Percentiles rank a stretch among this genome's conserved stretches.
Evolutionary conservation across 1,140 invertebrate genomes (phyloP).

Genomic region (Plectus sambesii): DNA sequence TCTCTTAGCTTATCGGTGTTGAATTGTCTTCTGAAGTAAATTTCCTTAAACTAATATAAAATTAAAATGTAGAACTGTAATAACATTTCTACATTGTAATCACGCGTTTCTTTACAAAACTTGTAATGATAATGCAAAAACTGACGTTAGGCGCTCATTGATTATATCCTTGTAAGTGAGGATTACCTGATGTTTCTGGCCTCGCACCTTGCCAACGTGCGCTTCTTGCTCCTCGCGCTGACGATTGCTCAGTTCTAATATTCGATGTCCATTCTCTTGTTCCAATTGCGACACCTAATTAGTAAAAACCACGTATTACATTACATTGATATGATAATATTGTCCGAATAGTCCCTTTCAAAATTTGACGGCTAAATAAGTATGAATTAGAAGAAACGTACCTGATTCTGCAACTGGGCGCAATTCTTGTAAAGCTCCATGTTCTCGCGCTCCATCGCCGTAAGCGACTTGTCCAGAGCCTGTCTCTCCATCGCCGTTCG

Average conservation of each 20-base stretch:
- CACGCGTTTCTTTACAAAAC: no score
- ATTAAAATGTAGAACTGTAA: no score
- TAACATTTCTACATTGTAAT: no score
- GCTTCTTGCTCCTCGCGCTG: constrained; percentile 13
- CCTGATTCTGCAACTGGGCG: constrained; percentile 17
- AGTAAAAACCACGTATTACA: constrained; percentile 2
- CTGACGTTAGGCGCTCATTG: no score
- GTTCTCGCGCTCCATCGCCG: constrained; percentile 22
- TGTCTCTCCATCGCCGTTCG: constrained; percentile 16
- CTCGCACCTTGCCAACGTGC: no score
- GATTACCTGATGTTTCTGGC: no score
- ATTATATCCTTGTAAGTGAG: no score
- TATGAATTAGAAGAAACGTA: no score
- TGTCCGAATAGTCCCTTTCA: neutral
- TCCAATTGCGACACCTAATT: constrained; percentile 13
- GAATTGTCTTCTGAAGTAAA: neutral
- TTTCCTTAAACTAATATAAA: no score
- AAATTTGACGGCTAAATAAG: no score
- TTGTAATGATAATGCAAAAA: no score
- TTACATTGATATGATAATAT: neutral
- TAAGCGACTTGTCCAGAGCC: constrained; percentile 22
- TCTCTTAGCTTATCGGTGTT: neutral
- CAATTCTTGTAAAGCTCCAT: constrained; percentile 18
- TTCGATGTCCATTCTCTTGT: constrained; percentile 13
- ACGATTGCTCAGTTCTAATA: constrained; percentile 2